phyloP scores from a whole-genome alignment of 2,113 vertebrate species.

The Xiphophorus couchianus region DNA sequence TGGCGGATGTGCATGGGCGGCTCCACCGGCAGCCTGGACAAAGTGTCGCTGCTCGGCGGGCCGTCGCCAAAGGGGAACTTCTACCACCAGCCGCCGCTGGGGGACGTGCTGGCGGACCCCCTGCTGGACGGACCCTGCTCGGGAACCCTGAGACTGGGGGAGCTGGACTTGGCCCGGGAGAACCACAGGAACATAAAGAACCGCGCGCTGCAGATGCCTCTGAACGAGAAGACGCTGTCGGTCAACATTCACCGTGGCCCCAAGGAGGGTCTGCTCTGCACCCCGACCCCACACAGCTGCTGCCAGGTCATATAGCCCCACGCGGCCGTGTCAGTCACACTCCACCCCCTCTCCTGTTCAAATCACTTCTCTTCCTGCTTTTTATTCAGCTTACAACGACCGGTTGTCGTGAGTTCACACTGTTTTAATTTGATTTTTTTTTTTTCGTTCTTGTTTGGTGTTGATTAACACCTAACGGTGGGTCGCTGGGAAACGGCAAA shows the following conservation, averaged over 20 bases:
- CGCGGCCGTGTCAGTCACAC: constrained; percentile 56
- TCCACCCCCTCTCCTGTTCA: constrained; percentile 20
- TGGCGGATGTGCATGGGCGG: constrained; percentile 96
- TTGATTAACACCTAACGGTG: constrained; percentile 33
- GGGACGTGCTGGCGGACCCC: constrained; percentile 60
- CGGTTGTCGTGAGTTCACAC: constrained; percentile 9
- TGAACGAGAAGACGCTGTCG: constrained; percentile 96
- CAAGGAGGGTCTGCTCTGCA: constrained; percentile 93
- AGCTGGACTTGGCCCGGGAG: constrained; percentile 85
- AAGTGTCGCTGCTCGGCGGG: constrained; percentile 74
- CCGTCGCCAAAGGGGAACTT: constrained; percentile 69
- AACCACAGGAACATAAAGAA: constrained; percentile 89
- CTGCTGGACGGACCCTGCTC: constrained; percentile 80
- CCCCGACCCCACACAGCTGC: constrained; percentile 92
- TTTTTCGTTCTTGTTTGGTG: constrained; percentile 6
- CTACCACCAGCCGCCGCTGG: constrained; percentile 61
- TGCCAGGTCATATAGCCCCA: constrained; percentile 94
- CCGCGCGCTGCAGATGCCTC: constrained; percentile 94
- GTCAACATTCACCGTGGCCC: constrained; percentile 94
- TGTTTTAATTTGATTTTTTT: constrained; percentile 10
- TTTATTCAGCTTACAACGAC: constrained; percentile 24
- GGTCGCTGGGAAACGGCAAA: constrained; percentile 43
- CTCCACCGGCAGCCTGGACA: constrained; percentile 82
- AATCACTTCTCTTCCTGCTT: constrained; percentile 2
- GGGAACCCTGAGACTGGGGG: constrained; percentile 81